Conservation (phyloP, 2,888 invertebrate genomes). For the Cryptocheilus praepositus region DNA sequence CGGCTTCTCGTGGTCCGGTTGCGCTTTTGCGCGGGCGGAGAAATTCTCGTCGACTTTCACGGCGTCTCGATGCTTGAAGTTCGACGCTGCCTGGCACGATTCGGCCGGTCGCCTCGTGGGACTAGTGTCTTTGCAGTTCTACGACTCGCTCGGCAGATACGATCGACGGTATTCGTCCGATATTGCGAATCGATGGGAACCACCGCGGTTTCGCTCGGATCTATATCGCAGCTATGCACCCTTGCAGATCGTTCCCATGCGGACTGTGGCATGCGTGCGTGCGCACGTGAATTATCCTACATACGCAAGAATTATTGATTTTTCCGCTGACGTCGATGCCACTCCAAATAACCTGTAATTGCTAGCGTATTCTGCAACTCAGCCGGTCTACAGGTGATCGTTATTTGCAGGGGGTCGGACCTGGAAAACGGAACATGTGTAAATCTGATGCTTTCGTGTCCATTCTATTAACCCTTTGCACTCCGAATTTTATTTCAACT, state of each 20-base stretch:
- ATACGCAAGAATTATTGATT: background rate
- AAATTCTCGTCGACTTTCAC: background rate
- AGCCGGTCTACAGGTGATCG: no score
- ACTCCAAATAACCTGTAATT: no score
- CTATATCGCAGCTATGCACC: constrained; percentile 41
- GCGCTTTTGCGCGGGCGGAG: no score
- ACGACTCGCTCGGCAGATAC: constrained; percentile 42
- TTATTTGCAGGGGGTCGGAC: no score
- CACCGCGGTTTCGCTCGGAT: constrained; percentile 32
- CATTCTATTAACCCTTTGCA: no score
- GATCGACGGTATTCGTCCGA: constrained; percentile 41
- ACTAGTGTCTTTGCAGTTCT: constrained; percentile 47
- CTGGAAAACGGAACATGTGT: no score
- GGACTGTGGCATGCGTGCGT: constrained; percentile 21
- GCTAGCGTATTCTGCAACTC: no score
- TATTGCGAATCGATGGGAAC: constrained; percentile 58
- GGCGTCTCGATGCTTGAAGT: no score
- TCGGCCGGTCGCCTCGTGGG: constrained; percentile 41
- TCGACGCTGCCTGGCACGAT: background rate
- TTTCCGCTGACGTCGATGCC: no score
- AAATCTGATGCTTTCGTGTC: no score
- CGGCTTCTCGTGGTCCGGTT: no score
- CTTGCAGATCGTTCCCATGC: constrained; percentile 26
- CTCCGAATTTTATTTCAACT: no score
- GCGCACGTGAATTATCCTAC: constrained; percentile 22